Evolutionary conservation across 1,140 invertebrate species (phyloP), one percentile per base, ranked within the genome.

Genomic region (Daktulosphaira vitifoliae): DNA sequence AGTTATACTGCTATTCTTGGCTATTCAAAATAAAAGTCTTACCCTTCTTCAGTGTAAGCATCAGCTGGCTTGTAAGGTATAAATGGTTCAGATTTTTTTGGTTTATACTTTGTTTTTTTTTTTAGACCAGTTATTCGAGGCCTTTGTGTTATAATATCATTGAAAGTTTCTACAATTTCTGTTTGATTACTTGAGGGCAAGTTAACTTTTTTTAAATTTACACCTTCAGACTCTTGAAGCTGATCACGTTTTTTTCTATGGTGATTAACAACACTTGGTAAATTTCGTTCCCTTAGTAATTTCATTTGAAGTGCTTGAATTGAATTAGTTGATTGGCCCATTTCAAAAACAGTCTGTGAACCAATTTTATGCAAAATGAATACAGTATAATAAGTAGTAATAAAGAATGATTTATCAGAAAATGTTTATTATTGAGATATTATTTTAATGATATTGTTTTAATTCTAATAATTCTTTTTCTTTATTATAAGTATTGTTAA

Each of bases 301-400:
- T 56, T 66, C 42, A 56, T 66, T 13, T 54, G 54, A 39, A 66
- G 29, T 8, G 53, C 81, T 69, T 69, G 84, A 84, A 71, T 76
- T 0, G 86, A 89, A 68, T 90, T 90, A 62, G 85, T 82, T 65
- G 87, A 90, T 6, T 82, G 80, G 65, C 89, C 88, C 25, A 97
- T 80, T 78, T 98, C 95, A 78, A 98, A 94, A 71, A 98, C 88
- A 9, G 93, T 98, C 90, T 96, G 72, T 33, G 83, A 81, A 68
- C n/a, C n/a, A n/a, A n/a, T n/a, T n/a, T n/a, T n/a, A 66, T 71
- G 71, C 69, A 69, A 62, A 69, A 71, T 6, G 29, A n/a, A n/a
- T n/a, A n/a, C n/a, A n/a, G n/a, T n/a, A n/a, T n/a, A n/a, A n/a
- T n/a, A n/a, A n/a, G n/a, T n/a, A n/a, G n/a, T n/a, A n/a, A n/a